Conservation (phyloP, 2,888 invertebrate genomes). For the Caenorhabditis sinica region DNA sequence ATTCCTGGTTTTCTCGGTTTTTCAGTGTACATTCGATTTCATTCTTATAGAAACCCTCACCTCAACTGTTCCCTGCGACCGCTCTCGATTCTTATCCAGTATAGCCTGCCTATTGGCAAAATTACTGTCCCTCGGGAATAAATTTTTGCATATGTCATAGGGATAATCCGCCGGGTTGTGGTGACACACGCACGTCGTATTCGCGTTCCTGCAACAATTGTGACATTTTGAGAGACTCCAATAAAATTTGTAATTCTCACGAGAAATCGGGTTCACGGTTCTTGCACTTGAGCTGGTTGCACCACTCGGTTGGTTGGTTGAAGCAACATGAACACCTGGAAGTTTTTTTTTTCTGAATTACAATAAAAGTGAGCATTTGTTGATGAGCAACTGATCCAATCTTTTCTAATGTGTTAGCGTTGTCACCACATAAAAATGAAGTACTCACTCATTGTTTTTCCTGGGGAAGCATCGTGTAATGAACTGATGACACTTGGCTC, state of each 20-base stretch:
- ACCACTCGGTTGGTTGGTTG: constrained; percentile 79
- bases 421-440: background rate
- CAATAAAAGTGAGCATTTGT: too few relatives aligned
- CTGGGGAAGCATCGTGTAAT: constrained; percentile 75
- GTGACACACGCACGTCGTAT: constrained; percentile 80
- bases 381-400: background rate
- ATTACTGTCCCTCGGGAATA: constrained; percentile 55
- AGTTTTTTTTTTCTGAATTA: too few relatives aligned
- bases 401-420: background rate
- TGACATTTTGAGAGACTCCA: background rate
- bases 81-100: constrained; percentile 40
- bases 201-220: constrained; percentile 67
- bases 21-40: too few relatives aligned
- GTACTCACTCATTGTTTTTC: constrained; percentile 65
- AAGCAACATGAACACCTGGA: constrained; percentile 81
- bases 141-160: constrained; percentile 71
- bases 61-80: constrained; percentile 39
- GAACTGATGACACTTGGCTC: constrained; percentile 75
- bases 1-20: too few relatives aligned
- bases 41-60: constrained; percentile 8
- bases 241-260: constrained; percentile 52
- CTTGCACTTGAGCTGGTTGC: constrained; percentile 78
- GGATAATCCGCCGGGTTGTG: constrained; percentile 75
- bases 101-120: constrained; percentile 48
- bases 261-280: constrained; percentile 79